A percentile compares a stretch with the other conserved stretches of the same genome.
Conservation (phyloP, 2,888 invertebrate genomes). For the Orthosia incerta region DNA sequence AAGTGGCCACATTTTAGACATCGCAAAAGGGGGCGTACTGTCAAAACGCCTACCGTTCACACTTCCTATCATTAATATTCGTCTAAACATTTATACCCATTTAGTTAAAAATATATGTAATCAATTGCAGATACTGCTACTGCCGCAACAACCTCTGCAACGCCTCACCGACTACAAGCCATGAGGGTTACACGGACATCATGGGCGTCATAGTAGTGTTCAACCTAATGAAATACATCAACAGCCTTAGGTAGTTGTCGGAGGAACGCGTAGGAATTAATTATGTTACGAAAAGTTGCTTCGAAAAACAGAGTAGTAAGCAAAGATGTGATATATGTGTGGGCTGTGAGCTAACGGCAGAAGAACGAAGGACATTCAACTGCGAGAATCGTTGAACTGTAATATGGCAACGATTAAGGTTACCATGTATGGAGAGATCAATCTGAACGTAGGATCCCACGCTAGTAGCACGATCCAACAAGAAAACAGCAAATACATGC, state of each 20-base stretch:
- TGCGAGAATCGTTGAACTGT: neutral
- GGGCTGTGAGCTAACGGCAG: neutral
- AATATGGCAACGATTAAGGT: neutral
- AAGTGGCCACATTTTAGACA: neutral
- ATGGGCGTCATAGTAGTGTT: slow-evolving; percentile 92
- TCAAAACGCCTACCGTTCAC: neutral
- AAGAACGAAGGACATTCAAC: slow-evolving; percentile 29
- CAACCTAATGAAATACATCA: slow-evolving; percentile 91
- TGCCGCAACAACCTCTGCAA: slow-evolving; percentile 95
- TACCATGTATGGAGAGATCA: neutral
- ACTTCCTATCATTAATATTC: slow-evolving; percentile 4
- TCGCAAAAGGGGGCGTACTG: neutral
- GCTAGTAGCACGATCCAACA: neutral
- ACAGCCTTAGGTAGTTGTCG: slow-evolving; percentile 86
- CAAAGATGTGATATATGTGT: slow-evolving; percentile 19
- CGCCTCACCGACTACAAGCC: slow-evolving; percentile 86
- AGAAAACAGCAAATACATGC: neutral
- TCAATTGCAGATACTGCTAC: slow-evolving; percentile 92
- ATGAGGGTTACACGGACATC: slow-evolving; percentile 90
- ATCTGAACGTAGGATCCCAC: neutral
- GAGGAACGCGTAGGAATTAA: slow-evolving; percentile 53
- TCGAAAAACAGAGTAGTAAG: slow-evolving; percentile 51
- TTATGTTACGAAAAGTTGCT: slow-evolving; percentile 56
- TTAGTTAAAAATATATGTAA: neutral
- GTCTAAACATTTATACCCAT: neutral